Conservation (phyloP, 2,797 vertebrate genomes). For the Helicolenus hilgendorfi region DNA sequence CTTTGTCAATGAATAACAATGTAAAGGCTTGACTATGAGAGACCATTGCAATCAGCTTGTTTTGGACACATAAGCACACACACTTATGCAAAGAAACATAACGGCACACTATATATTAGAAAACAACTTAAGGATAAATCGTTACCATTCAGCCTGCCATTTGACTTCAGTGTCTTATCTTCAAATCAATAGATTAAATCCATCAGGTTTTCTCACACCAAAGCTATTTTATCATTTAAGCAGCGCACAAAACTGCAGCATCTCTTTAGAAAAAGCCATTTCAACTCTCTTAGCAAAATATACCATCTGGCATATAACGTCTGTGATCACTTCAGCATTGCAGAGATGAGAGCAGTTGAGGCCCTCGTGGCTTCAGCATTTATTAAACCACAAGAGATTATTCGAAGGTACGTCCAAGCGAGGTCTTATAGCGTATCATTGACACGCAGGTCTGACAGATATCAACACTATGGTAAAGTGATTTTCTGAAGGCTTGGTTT, state of each 20-base stretch:
- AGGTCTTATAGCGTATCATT: not conserved
- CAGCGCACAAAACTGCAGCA: not conserved
- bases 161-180: not conserved
- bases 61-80: not conserved
- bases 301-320: conserved; percentile 24
- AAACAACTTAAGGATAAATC: not conserved
- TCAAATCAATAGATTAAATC: not conserved
- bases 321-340: conserved; percentile 12
- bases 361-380: not conserved
- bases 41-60: not conserved
- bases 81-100: not conserved
- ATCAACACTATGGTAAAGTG: not conserved
- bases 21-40: not conserved
- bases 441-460: not conserved
- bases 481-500: conserved; percentile 4
- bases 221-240: conserved; percentile 2
- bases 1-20: not conserved
- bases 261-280: conserved; percentile 11
- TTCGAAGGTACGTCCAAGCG: not conserved
- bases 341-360: not conserved
- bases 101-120: not conserved
- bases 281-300: conserved; percentile 3
- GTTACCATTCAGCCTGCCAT: not conserved
- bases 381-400: not conserved
- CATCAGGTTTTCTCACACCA: not conserved